phyloP scores from a whole-genome alignment of 2,888 invertebrate species.

The Caenorhabditis japonica region DNA sequence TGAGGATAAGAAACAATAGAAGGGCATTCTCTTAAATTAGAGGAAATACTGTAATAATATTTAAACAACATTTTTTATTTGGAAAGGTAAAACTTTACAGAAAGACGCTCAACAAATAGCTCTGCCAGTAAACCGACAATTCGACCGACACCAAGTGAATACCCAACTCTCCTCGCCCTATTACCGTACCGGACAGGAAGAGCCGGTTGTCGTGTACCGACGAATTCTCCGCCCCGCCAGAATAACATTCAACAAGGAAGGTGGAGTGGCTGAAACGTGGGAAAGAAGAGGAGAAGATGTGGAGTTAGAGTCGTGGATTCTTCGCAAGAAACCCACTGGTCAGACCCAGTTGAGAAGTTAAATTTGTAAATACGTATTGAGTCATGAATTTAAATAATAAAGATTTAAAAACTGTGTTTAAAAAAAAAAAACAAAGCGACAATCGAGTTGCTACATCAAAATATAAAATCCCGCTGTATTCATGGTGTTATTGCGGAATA shows the following conservation, averaged over 20 bases:
- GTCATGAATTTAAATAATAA: too few relatives aligned
- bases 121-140: constrained; percentile 11
- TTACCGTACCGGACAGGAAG: constrained; percentile 12
- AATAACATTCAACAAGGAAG: constrained; percentile 33
- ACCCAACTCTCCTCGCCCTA: background rate
- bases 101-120: constrained; percentile 27
- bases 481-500: too few relatives aligned
- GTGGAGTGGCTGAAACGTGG: constrained; percentile 22
- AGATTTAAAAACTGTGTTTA: too few relatives aligned
- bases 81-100: too few relatives aligned
- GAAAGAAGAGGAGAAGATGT: constrained; percentile 18
- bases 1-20: too few relatives aligned
- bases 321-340: constrained; percentile 11
- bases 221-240: constrained; percentile 33
- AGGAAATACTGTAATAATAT: too few relatives aligned
- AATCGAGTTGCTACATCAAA: too few relatives aligned
- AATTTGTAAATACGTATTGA: background rate
- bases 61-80: too few relatives aligned
- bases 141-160: constrained; percentile 21
- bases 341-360: too few relatives aligned
- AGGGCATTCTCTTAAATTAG: too few relatives aligned
- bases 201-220: constrained; percentile 16
- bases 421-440: too few relatives aligned
- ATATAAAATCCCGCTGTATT: too few relatives aligned
- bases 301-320: constrained; percentile 36